These are phyloP conservation scores for Diachasmimorpha longicaudata DNA, from an alignment of 1,140 invertebrate genomes.

Conservation along the genomic window DNA sequence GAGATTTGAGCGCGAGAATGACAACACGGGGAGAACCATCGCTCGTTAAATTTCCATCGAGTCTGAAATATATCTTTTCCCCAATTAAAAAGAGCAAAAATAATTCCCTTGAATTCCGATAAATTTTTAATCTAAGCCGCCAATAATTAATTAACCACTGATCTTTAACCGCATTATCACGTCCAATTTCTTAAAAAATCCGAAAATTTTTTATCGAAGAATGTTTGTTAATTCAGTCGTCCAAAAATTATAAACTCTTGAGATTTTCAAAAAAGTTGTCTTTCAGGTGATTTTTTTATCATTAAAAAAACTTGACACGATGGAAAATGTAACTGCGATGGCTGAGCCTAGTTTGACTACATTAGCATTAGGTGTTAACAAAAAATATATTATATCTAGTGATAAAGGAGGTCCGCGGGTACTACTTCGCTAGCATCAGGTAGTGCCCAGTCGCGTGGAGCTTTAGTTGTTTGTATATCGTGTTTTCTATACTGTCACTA, in stretches of 20 bases:
- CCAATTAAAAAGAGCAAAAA: not conserved
- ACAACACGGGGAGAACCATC: conserved; percentile 49
- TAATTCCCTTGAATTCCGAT: too few relatives aligned
- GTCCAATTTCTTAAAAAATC: not conserved
- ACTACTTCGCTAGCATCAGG: conserved; percentile 50
- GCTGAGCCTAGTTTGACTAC: conserved; percentile 52
- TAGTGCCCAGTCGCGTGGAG: conserved; percentile 54
- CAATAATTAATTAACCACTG: too few relatives aligned
- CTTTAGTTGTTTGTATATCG: conserved; percentile 59
- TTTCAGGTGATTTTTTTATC: too few relatives aligned
- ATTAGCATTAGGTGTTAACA: conserved; percentile 48
- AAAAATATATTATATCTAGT: conserved; percentile 39
- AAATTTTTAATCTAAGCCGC: too few relatives aligned
- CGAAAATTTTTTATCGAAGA: too few relatives aligned
- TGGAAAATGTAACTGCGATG: conserved; percentile 31
- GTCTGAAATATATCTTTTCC: not conserved
- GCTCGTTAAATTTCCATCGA: conserved; percentile 27
- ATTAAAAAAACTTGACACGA: not conserved
- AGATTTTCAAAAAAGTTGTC: too few relatives aligned
- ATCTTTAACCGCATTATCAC: too few relatives aligned
- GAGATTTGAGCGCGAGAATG: conserved; percentile 58
- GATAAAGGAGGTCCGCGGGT: conserved; percentile 28
- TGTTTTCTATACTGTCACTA: conserved; percentile 53
- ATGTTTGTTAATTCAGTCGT: too few relatives aligned
- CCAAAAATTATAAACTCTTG: too few relatives aligned